Evolutionary conservation across 1,140 invertebrate species (phyloP), one percentile per base, ranked within the genome.

Genomic region (Tetranychus urticae): DNA sequence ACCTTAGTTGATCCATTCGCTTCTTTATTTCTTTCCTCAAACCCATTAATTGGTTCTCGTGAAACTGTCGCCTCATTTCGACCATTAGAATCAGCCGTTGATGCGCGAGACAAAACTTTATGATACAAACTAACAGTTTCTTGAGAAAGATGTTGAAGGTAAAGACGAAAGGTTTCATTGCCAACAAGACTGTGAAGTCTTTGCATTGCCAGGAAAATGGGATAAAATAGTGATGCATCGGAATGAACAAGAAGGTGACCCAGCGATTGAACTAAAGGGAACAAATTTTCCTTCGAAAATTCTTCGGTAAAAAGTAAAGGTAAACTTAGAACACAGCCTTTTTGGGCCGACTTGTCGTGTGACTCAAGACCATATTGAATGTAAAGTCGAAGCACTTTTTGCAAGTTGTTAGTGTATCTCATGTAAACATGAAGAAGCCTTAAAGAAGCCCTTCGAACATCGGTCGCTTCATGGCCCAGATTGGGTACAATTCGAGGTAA

Each of bases 191-290:
- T 52, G 45, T 66, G 61, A 2, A 68, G 58, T 61, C 65, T 63
- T 62, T 68, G 63, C 58, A 68, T 58, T 3, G 67, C 65, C 46
- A 68, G 45, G 58, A 65, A 68, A 47, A 66, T 63, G 8, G 67
- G 62, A 64, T 66, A 68, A 58, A 68, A 68, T 14, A 68, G 37
- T 31, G 61, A 52, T n/a, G 64, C 57, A 56, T 68, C 63, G 10
- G 65, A 62, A 50, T 63, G 47, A n/a, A 68, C 58, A 33, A 68
- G 59, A 37, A 65, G 56, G 39, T 63, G 61, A n/a, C 62, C 56
- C n/a, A 68, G 54, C 14, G 62, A 62, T 47, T 64, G 59, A 39
- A 68, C 58, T 23, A 68, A 56, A 3, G 61, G 62, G 59, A 59
- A 62, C n/a, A 68, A 56, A 62, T 68, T 66, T 39, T 68, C 64